Percentiles rank a stretch among this genome's conserved stretches.
Evolutionary conservation across 92 coral and sea anemone genomes (phyloP).

Genomic region (Zoanthus sociatus): DNA sequence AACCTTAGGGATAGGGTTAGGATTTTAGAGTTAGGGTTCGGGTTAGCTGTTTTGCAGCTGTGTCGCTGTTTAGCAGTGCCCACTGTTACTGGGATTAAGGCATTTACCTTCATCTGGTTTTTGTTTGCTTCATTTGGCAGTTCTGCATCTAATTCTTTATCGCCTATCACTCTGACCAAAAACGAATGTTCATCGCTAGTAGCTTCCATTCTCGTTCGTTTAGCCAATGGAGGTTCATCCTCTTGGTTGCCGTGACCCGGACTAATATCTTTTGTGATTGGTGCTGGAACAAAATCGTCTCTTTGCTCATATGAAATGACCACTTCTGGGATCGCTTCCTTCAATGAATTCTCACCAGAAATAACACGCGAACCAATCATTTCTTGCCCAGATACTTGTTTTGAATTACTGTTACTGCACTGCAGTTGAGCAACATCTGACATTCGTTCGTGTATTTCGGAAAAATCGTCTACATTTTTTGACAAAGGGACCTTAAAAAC

Average conservation of each 20-base stretch:
- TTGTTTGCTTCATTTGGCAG: not conserved
- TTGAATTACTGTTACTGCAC: no score
- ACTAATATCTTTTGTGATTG: not conserved
- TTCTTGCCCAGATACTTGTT: no score
- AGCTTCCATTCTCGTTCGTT: constrained; percentile 12
- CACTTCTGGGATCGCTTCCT: not conserved
- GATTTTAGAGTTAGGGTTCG: no score
- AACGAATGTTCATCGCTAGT: not conserved
- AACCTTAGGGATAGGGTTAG: no score
- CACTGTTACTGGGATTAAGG: no score
- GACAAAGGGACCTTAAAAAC: not conserved
- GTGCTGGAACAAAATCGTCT: no score
- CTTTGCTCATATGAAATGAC: no score
- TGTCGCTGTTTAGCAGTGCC: no score
- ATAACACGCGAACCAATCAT: no score
- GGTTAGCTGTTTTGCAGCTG: no score
- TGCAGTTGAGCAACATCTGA: not conserved
- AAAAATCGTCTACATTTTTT: not conserved
- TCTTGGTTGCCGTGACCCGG: not conserved
- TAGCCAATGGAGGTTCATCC: not conserved
- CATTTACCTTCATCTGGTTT: not conserved
- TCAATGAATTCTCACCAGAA: not conserved
- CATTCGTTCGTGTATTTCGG: not conserved
- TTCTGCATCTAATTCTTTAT: not conserved
- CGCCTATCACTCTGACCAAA: not conserved